Evolutionary conservation across 2,888 invertebrate genomes (phyloP).

Genomic region (Drosophila mayaguana): DNA sequence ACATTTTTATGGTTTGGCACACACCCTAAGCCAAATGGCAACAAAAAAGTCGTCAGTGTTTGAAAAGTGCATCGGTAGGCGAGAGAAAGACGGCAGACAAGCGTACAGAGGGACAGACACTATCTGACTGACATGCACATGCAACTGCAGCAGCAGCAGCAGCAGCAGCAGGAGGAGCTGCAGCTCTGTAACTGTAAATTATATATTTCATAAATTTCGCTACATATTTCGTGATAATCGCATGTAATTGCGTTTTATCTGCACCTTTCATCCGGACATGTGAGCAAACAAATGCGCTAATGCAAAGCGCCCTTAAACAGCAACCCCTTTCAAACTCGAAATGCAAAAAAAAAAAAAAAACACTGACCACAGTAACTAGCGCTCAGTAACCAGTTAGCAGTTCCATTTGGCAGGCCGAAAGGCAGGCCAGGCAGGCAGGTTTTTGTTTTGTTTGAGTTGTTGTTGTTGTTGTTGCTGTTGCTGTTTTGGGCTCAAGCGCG

Average conservation of each 20-base stretch:
- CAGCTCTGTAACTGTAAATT: conserved; percentile 83
- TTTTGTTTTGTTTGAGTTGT: background rate
- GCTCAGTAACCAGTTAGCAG: conserved; percentile 27
- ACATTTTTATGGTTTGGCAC: conserved; percentile 84
- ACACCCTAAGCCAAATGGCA: conserved; percentile 75
- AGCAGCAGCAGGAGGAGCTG: conserved; percentile 11
- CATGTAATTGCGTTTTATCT: conserved; percentile 84
- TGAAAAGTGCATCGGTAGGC: conserved; percentile 56
- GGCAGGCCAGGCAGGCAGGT: conserved; percentile 1
- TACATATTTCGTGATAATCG: conserved; percentile 83
- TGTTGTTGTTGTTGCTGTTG: background rate
- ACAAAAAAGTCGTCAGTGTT: conserved; percentile 53
- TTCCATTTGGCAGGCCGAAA: conserved; percentile 11
- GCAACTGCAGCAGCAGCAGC: background rate
- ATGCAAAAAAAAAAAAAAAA: too few species aligned
- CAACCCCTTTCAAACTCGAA: conserved; percentile 35
- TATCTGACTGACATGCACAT: conserved; percentile 24
- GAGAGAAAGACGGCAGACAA: conserved; percentile 20
- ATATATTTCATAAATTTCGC: conserved; percentile 84
- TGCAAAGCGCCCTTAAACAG: conserved; percentile 52
- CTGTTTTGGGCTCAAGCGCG: conserved; percentile 56
- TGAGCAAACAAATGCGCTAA: conserved; percentile 81
- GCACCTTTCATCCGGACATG: conserved; percentile 84
- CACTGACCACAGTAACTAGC: conserved; percentile 51
- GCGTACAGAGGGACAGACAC: background rate